Base-by-base conservation (phyloP, 2,888 invertebrate genomes). In the Toxonevra muliebris region DNA sequence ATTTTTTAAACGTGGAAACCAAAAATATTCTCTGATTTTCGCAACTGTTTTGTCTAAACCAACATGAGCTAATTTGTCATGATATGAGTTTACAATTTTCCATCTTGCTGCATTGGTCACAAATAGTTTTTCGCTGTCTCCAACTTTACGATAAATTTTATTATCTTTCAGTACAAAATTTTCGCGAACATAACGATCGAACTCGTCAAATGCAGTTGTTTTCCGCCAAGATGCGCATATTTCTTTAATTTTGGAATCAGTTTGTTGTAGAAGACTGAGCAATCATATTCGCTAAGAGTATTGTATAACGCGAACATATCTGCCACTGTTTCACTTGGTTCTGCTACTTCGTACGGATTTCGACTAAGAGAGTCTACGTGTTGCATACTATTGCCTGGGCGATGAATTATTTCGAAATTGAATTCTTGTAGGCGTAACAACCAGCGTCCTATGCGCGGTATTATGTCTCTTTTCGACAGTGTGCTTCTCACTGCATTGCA, bases 1-100 rank as follows among this genome's bases (percentile, higher is more conserved):
- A 2, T 73, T 64, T 42, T 74, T 72, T 82, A 85, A 81, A 8
- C 77, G 75, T 0, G 80, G 79, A 61, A 86, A 86, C 83, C 84
- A 86, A 72, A 77, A 45, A n/a, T n/a, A n/a, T n/a, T n/a, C n/a
- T n/a, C n/a, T n/a, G n/a, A n/a, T n/a, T 77, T 78, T 48, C 67
- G 71, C 17, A 74, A 80, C 5, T 66, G 65, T 20, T 75, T 82
- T 76, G 45, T 75, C 73, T 2, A 70, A 19, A 2, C 65, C 71
- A 66, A 71, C 71, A 58, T 74, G 74, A 2, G 65, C 72, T n/a
- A 73, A 66, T 30, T 74, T 71, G 30, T 74, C 74, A 40, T 77
- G 73, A 41, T 69, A 62, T 15, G 43, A 65, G 58, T 65, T 65
- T 13, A 75, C 66, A 20, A 77, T 67, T 50, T 73, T 69, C 61